Evolutionary conservation across 1,140 invertebrate species (phyloP).

Genomic region (Drosophila sp.): DNA sequence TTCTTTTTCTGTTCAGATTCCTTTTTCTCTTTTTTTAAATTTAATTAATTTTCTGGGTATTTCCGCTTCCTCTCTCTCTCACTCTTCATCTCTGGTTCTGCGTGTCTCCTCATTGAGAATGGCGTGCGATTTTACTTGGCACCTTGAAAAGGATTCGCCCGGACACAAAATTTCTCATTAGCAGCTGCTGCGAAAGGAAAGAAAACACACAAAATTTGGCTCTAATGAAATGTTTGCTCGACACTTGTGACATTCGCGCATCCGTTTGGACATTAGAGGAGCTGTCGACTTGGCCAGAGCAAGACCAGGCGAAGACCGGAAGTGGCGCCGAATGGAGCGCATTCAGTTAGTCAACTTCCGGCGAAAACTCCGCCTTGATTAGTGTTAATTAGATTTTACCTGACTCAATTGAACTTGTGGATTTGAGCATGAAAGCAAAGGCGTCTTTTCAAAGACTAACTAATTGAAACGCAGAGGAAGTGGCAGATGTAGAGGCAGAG

Average conservation of each 20-base stretch:
- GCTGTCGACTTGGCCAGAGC: not conserved
- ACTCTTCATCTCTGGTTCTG: not conserved
- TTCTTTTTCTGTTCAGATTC: slow-evolving; percentile 19
- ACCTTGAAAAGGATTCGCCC: slow-evolving; percentile 73
- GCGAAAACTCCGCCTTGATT: slow-evolving; percentile 63
- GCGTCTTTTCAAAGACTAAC: slow-evolving; percentile 2
- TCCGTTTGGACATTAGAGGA: slow-evolving; percentile 55
- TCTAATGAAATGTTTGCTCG: slow-evolving; percentile 83
- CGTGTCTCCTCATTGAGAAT: slow-evolving; percentile 42
- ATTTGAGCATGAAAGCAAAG: slow-evolving; percentile 2
- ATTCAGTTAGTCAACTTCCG: slow-evolving; percentile 53
- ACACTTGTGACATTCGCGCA: slow-evolving; percentile 79
- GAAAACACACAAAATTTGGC: slow-evolving; percentile 70
- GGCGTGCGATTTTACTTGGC: slow-evolving; percentile 16
- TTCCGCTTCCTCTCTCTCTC: slow-evolving; percentile 58
- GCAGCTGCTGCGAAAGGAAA: slow-evolving; percentile 63
- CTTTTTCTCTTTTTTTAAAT: slow-evolving; percentile 54
- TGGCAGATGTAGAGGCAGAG: not conserved
- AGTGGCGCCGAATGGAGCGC: slow-evolving; percentile 29
- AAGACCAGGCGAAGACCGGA: not conserved
- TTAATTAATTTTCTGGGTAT: slow-evolving; percentile 82
- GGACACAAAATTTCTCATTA: slow-evolving; percentile 79
- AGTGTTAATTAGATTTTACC: slow-evolving; percentile 78
- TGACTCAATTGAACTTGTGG: slow-evolving; percentile 23
- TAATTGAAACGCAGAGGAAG: slow-evolving; percentile 7